Evolutionary conservation across 2,888 invertebrate genomes (phyloP), one percentile per base, ranked within the genome.

Genomic region (Tachina lurida): DNA sequence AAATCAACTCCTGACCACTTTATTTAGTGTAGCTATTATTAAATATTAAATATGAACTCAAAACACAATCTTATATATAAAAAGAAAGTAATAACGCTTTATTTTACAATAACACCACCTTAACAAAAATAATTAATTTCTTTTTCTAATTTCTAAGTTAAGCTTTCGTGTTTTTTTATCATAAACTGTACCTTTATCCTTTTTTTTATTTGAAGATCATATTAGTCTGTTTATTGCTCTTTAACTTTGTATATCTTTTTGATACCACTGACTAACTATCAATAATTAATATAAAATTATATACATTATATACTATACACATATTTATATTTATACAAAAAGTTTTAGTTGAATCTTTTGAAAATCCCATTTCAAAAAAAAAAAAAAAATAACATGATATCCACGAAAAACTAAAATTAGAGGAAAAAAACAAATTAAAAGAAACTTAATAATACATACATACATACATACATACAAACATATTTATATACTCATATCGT

Each of bases 401-500:
- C 39, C 65, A 65, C 65, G 63, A 58, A 67, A 65, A 58, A 54
- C 63, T 52, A 67, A 73, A 70, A 19, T 43, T 52, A 60, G 2
- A 76, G 68, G 62, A 39, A 67, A 79, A 49, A 79, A 49, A 58
- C 41, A 76, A 67, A 68, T 87, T 88, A 88, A 73, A 81, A 87
- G 88, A 87, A 89, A 87, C 39, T 75, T 31, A 5, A 31, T 7
- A 31, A 31, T 31, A 31, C 88, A 87, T 86, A 62, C 31, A 62
- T 62, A 88, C 89, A 88, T 87, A 89, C 84, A n/a, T 87, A n/a
- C n/a, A n/a, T n/a, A n/a, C n/a, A n/a, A n/a, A n/a, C n/a, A 22
- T 22, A 22, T 22, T 22, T 31, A 3, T 15, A 74, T 65, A 65
- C 87, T 89, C 89, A 90, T 87, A 89, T 87, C 89, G 71, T 83